Percentiles rank a stretch among this genome's conserved stretches.
These are phyloP conservation scores for Diorhabda carinulata DNA, from an alignment of 1,140 invertebrate species.

Conservation along the genomic window DNA sequence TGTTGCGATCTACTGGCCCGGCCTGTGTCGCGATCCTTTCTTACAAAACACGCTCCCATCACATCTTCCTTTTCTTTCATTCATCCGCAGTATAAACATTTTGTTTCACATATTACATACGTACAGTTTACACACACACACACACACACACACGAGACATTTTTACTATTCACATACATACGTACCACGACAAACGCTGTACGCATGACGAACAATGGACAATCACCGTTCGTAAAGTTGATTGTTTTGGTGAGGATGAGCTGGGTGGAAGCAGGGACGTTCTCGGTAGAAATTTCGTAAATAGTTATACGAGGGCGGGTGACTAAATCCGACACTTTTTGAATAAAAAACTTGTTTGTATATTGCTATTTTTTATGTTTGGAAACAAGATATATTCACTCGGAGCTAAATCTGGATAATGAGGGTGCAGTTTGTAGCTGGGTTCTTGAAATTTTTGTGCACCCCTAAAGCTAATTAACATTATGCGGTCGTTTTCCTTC, in stretches of 20 bases:
- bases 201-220: not conserved
- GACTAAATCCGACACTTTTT: no score
- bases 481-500: no score
- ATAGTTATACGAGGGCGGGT: no score
- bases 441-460: no score
- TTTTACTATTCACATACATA: constrained; percentile 1
- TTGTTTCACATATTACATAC: not conserved
- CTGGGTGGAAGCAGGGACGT: not conserved
- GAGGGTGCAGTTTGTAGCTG: no score
- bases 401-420: no score
- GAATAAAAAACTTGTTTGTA: no score
- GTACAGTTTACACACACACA: not conserved
- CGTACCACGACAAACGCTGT: not conserved
- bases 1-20: not conserved
- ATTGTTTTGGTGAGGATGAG: not conserved
- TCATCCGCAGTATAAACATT: not conserved
- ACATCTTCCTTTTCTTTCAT: not conserved
- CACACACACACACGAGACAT: not conserved
- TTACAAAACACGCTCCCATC: not conserved
- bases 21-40: not conserved
- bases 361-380: no score
- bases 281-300: no score
- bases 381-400: no score
- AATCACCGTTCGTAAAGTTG: not conserved
- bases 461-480: no score